Base-by-base conservation (phyloP, 2,888 invertebrate species). In the Steinernema hermaphroditum region DNA sequence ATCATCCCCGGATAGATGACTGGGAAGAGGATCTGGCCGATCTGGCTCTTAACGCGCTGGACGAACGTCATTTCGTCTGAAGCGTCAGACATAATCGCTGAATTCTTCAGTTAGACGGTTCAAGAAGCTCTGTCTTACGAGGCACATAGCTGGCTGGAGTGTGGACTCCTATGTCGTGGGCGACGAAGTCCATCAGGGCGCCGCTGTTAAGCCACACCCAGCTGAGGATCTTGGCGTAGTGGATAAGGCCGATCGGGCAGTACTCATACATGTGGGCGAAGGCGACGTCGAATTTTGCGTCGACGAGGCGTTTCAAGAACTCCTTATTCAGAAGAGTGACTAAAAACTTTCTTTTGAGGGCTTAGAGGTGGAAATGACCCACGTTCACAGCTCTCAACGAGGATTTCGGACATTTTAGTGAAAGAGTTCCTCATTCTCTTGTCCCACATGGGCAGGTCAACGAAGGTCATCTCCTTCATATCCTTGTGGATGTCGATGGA, bases 191-290 rank as follows among this genome's bases (percentile, higher is more conserved):
- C 76, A 79, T 72, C 22, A 84, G 50, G 29, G 69, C 14, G 12
- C 71, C 78, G 57, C 76, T 79, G 75, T 81, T 78, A 54, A 83
- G 50, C 83, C 83, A 83, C n/a, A 83, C 79, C 80, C 80, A 83
- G 19, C 81, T 78, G 0, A 81, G 81, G 54, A 83, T 83, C 54
- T 80, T 76, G 4, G 80, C 80, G 6, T 43, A 37, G 69, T 81
- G 80, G 54, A 82, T 80, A 9, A 83, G 71, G 43, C 84, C 84
- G 44, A 83, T 74, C 4, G 82, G 78, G 43, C 84, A 84, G 27
- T 75, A 70, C 16, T 78, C 76, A 69, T 80, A 81, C 72, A 81
- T 79, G 72, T 84, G 80, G 1, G 82, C 73, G 69, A 82, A 81
- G 32, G 81, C 82, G 1, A 84, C 54, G 71, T 84, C 84, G 72